A percentile compares a stretch with the other conserved stretches of the same genome.
These are phyloP conservation scores for Uria aalge DNA, from an alignment of 2,113 vertebrate genomes.

Conservation along the genomic window DNA sequence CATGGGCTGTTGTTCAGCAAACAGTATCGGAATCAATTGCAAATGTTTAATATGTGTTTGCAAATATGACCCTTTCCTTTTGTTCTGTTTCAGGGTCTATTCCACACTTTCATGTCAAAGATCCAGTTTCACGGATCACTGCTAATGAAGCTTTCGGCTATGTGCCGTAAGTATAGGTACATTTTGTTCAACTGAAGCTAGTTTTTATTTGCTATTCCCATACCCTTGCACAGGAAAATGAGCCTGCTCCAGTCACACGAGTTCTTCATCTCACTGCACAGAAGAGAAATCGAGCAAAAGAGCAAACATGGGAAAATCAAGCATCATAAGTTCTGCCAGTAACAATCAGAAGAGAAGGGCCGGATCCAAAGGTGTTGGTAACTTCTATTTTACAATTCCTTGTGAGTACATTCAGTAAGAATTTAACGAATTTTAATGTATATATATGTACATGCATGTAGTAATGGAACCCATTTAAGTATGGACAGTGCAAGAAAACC, in stretches of 20 bases:
- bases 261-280: not conserved
- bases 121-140: not conserved
- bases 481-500: not conserved
- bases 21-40: not conserved
- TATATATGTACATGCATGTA: not conserved
- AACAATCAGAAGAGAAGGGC: not conserved
- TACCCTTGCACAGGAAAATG: not conserved
- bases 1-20: not conserved
- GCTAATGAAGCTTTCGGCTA: not conserved
- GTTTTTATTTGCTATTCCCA: not conserved
- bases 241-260: not conserved
- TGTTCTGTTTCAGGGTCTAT: not conserved
- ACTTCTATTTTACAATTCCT: not conserved
- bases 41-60: not conserved
- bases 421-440: not conserved
- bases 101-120: not conserved
- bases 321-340: not conserved
- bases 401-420: not conserved
- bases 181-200: not conserved
- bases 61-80: not conserved
- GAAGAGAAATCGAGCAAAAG: not conserved
- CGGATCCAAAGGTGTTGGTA: not conserved
- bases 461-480: not conserved
- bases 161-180: not conserved
- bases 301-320: not conserved